Base-by-base conservation (phyloP, 2,797 vertebrate species). In the Loris lydekkerianus region DNA sequence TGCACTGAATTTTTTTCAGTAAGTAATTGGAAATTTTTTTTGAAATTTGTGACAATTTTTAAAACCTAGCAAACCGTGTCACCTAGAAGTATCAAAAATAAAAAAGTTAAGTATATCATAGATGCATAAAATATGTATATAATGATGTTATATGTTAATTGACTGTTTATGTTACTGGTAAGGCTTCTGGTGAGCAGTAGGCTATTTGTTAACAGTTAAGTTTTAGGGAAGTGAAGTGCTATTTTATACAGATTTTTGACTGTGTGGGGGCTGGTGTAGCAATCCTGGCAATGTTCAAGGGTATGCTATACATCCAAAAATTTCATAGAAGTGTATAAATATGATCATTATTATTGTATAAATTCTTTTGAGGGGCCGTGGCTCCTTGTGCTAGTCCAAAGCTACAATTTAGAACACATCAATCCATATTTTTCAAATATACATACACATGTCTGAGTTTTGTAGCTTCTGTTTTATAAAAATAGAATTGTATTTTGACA, bases 391-490 rank as follows among this genome's bases (percentile, higher is more conserved):
- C 27, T 86, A 86, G 46, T 69, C 8, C 20, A 88, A 95, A 17
- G 4, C 86, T 67, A 87, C 5, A 89, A 15, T 65, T 8, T 67
- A 73, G 46, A 95, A 89, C 6, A 91, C 37, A 89, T 27, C 27
- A 78, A 95, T 95, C n/a, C 29, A 76, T 31, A 86, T 80, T 93
- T 95, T 95, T 92, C 83, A 96, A 91, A 93, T 49, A 95, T 13
- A 69, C 1, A 63, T 17, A 40, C 3, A 86, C 56, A 80, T 56
- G 46, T n/a, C 63, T 69, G 2, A 77, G 23, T 92, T 95, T 92
- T 81, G 11, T 43, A 94, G 60, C 61, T 46, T 89, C 46, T 69
- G 10, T 53, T 96, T 84, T 31, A 46, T 2, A 96, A 95, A 93
- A 88, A 77, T 8, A 9, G 17, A n/a, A 75, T 10, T 89, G 7